Percentiles rank a stretch among this genome's conserved stretches.
Evolutionary conservation across 2,888 invertebrate genomes (phyloP).

Genomic region (Thymelicus sylvestris): DNA sequence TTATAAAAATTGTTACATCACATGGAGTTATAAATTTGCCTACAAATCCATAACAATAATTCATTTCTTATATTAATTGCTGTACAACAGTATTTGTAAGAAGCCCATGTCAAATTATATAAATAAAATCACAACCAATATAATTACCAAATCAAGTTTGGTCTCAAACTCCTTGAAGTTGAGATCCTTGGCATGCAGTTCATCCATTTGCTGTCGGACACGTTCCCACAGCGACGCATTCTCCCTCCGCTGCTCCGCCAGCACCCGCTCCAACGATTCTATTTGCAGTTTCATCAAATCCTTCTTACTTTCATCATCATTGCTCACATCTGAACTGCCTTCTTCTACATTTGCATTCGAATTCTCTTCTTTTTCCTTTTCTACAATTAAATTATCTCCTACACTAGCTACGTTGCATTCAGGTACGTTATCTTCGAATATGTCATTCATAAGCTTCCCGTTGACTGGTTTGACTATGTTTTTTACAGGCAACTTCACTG

Average conservation of each 20-base stretch:
- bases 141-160: slow-evolving; percentile 79
- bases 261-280: slow-evolving; percentile 67
- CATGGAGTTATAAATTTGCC: too few relatives aligned
- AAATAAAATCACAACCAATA: not conserved
- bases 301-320: slow-evolving; percentile 51
- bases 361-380: slow-evolving; percentile 21
- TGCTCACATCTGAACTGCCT: not conserved
- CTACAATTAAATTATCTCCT: slow-evolving; percentile 35
- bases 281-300: slow-evolving; percentile 66
- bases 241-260: slow-evolving; percentile 72
- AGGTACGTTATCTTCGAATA: slow-evolving; percentile 64
- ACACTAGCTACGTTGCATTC: slow-evolving; percentile 37
- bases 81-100: too few relatives aligned
- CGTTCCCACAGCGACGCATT: slow-evolving; percentile 62
- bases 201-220: slow-evolving; percentile 69
- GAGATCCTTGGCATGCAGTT: slow-evolving; percentile 68
- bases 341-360: slow-evolving; percentile 18
- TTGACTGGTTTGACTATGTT: slow-evolving; percentile 57
- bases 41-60: too few relatives aligned
- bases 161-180: slow-evolving; percentile 75
- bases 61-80: too few relatives aligned
- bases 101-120: not conserved
- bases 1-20: too few relatives aligned
- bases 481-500: slow-evolving; percentile 58
- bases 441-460: slow-evolving; percentile 74